phyloP scores from a whole-genome alignment of 2,113 vertebrate species.

The Micronycteris hirsuta region DNA sequence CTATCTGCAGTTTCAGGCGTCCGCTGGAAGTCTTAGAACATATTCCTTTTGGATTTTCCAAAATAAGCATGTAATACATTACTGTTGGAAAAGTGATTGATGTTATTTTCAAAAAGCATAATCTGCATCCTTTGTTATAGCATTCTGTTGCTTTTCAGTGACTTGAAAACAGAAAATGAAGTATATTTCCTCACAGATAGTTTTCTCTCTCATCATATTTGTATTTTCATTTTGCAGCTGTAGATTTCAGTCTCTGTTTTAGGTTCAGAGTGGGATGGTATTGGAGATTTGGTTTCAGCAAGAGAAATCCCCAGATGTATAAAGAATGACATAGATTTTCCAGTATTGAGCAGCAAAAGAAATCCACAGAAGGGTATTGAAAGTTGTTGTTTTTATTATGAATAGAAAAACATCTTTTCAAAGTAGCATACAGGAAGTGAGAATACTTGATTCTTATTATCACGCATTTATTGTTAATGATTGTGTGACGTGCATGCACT shows the following conservation, averaged over 20 bases:
- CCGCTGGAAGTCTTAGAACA: background rate
- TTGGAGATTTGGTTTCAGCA: conserved; percentile 52
- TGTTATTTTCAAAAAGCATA: conserved; percentile 40
- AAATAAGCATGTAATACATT: background rate
- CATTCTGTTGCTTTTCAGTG: conserved; percentile 42
- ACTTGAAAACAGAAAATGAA: conserved; percentile 45
- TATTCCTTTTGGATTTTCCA: background rate
- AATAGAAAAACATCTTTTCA: background rate
- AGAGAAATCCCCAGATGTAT: conserved; percentile 30
- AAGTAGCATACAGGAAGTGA: background rate
- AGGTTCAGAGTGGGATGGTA: background rate
- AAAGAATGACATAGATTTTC: conserved; percentile 49
- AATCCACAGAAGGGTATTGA: background rate
- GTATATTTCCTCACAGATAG: conserved; percentile 16
- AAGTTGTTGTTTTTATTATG: background rate
- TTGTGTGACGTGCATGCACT: accelerated
- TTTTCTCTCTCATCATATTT: conserved; percentile 33
- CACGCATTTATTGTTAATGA: background rate
- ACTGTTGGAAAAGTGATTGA: background rate
- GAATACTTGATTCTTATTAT: background rate
- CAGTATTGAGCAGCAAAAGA: conserved; percentile 24
- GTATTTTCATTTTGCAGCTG: conserved; percentile 41
- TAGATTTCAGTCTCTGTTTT: conserved; percentile 44
- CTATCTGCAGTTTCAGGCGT: background rate
- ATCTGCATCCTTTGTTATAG: conserved; percentile 2